Percentiles rank a stretch among this genome's conserved stretches.
phyloP scores from a whole-genome alignment of 2,797 vertebrate genomes.

The Pachyuromys duprasi region DNA sequence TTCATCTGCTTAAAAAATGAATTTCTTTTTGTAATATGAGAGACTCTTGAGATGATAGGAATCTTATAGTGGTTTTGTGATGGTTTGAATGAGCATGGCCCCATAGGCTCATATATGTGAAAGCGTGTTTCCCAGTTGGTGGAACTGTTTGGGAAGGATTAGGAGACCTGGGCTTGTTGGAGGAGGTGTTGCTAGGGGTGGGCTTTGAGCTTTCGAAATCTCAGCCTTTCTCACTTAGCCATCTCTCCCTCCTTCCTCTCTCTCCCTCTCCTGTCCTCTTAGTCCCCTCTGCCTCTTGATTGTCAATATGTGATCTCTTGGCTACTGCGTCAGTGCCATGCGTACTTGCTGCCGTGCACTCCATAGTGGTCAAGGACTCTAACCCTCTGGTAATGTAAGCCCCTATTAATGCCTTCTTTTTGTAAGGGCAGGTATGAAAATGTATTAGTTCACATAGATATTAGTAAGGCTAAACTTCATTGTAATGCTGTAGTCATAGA shows the following conservation, averaged over 20 bases:
- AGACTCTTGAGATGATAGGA: conserved; percentile 16
- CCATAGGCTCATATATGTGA: not conserved
- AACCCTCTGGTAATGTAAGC: not conserved
- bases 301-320: not conserved
- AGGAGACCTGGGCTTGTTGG: not conserved
- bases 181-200: not conserved
- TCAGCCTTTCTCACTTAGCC: not conserved
- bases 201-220: not conserved
- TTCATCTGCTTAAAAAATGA: not conserved
- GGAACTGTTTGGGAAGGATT: not conserved
- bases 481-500: not conserved
- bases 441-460: not conserved
- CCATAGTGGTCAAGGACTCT: not conserved
- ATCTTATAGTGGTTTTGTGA: not conserved
- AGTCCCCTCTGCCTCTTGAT: no score
- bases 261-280: not conserved
- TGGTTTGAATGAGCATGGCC: not conserved
- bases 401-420: not conserved
- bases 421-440: conserved; percentile 14
- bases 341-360: not conserved
- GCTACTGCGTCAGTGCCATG: not conserved
- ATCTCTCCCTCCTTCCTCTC: no score
- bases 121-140: not conserved
- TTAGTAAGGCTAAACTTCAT: not conserved
- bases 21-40: not conserved